Base-by-base conservation (phyloP, 2,888 invertebrate species). In the Epirrhoe tristata region DNA sequence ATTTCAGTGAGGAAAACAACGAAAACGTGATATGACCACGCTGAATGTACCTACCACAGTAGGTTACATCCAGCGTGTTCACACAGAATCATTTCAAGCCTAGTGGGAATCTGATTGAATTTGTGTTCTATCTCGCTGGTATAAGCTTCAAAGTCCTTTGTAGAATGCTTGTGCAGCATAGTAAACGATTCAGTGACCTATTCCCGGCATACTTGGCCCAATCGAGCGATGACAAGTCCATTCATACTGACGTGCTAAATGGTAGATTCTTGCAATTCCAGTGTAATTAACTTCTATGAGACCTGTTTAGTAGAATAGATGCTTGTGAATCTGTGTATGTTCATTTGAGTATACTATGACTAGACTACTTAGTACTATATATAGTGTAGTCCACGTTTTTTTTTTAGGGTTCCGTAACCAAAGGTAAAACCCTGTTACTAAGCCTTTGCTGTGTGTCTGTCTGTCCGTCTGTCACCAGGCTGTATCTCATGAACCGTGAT, bases 171-270 rank as follows among this genome's bases (percentile, higher is more conserved):
- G 6, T 58, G 54, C 56, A 24, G 52, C 17, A 53, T 50, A 54
- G 62, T 66, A 50, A 50, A 46, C 56, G 63, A 52, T 59, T 56
- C 67, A 65, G 61, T 71, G 68, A 65, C 86, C 88, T 88, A 87
- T 86, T 87, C 89, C 90, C 87, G 57, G 85, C 89, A 90, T 90
- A 86, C 87, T 88, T 89, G 85, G 83, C 79, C 89, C 87, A 90
- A 91, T 92, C 87, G 87, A 89, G 92, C 90, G 90, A 90, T 91
- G 92, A 92, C 92, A 90, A 88, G 86, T 84, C 86, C 90, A 90
- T 91, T 91, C 91, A 90, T 86, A 84, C 82, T 79, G 77, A 12
- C 39, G 80, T 84, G 83, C 83, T 85, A 76, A 78, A 79, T 77
- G 80, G 80, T 78, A 79, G 77, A 88, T 84, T 85, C 84, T 83